Evolutionary conservation across 2,113 vertebrate species (phyloP).

Genomic region (Eublepharis macularius): DNA sequence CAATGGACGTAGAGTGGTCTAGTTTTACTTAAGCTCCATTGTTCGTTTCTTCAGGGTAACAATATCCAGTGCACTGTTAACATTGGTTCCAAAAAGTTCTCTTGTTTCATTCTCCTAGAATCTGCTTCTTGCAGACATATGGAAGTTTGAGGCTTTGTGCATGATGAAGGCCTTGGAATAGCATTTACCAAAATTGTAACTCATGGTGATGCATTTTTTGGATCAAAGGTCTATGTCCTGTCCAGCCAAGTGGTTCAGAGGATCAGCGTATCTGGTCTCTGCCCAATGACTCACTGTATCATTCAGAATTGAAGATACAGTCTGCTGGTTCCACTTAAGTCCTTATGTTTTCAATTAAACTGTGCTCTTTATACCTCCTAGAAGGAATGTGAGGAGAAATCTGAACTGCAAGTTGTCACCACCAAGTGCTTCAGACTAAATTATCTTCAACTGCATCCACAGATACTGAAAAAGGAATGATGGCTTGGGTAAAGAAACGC

Average conservation of each 20-base stretch:
- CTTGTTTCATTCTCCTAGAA: not conserved
- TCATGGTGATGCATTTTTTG: not conserved
- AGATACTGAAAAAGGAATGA: too few species aligned
- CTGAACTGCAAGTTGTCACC: not conserved
- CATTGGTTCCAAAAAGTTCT: not conserved
- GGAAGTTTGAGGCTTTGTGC: not conserved
- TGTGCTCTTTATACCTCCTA: not conserved
- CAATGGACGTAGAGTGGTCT: too few species aligned
- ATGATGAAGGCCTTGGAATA: not conserved
- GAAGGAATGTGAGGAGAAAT: not conserved
- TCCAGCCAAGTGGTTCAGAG: not conserved
- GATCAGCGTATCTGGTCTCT: not conserved
- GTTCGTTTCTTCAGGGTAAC: not conserved
- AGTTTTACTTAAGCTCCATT: too few species aligned
- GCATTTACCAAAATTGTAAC: not conserved
- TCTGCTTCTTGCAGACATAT: not conserved
- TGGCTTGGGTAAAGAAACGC: not conserved
- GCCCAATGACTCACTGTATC: accelerated
- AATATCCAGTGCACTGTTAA: not conserved
- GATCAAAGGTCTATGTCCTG: not conserved
- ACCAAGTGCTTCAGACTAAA: too few species aligned
- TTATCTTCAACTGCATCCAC: too few species aligned
- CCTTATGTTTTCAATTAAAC: not conserved
- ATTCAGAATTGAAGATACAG: accelerated
- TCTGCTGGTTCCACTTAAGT: accelerated